Conservation (phyloP, 2,888 invertebrate species). For the Synergus umbraculus region DNA sequence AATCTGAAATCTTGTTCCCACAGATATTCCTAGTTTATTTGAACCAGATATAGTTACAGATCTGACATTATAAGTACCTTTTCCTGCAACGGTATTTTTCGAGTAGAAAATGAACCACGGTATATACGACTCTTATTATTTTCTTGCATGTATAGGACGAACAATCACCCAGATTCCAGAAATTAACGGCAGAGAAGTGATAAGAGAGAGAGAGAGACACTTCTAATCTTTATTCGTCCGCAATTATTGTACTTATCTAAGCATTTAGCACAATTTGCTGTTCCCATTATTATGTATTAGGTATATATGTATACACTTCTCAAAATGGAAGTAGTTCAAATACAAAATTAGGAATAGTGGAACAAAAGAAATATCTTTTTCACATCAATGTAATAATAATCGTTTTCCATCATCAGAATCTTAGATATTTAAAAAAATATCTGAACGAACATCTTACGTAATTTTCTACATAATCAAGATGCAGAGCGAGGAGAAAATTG, state of each 20-base stretch:
- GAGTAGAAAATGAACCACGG: background rate
- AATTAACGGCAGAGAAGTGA: background rate
- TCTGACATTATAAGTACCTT: background rate
- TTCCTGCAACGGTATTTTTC: background rate
- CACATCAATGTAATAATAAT: no score
- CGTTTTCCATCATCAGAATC: no score
- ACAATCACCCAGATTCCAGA: background rate
- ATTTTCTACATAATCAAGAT: no score
- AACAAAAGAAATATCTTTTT: background rate
- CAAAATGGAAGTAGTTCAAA: background rate
- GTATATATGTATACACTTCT: background rate
- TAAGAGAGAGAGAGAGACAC: background rate
- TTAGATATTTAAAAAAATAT: no score
- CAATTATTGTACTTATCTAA: background rate
- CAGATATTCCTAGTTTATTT: background rate
- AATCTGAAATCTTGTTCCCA: background rate
- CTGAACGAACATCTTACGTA: no score
- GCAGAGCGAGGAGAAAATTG: background rate
- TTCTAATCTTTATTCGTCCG: background rate
- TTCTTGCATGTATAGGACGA: background rate
- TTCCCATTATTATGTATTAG: background rate
- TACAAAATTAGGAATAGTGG: background rate
- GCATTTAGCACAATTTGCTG: background rate
- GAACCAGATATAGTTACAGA: background rate
- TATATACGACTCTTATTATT: background rate